These are phyloP conservation scores for Gavia stellata DNA, from an alignment of 2,113 vertebrate species.

Conservation along the genomic window DNA sequence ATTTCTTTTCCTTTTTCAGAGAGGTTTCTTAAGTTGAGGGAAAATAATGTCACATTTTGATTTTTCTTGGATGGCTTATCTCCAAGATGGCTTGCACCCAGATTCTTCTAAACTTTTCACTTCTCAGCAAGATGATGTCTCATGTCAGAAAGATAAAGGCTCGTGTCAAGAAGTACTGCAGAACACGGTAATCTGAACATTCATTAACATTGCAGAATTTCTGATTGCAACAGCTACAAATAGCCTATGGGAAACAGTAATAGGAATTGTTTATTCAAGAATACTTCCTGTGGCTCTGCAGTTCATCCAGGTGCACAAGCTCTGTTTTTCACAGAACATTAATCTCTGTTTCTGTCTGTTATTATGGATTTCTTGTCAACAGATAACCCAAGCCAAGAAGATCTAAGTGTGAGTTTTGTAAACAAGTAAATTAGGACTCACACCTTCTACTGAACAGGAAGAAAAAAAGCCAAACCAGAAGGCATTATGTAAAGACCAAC, in stretches of 20 bases:
- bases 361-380: constrained; percentile 1
- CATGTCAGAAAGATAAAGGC: background rate
- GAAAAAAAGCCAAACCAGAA: background rate
- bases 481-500: background rate
- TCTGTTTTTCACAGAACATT: background rate
- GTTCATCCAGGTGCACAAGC: background rate
- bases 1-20: background rate
- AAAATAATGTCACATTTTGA: background rate
- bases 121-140: background rate
- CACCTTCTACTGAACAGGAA: background rate
- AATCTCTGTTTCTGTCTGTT: background rate
- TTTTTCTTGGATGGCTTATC: background rate
- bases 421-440: background rate
- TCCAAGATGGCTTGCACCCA: background rate
- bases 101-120: background rate
- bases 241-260: background rate
- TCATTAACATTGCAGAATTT: background rate
- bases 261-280: constrained; percentile 15
- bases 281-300: constrained; percentile 11
- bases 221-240: background rate
- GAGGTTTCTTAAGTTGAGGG: background rate
- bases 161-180: background rate
- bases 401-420: background rate
- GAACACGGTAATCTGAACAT: background rate
- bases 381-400: background rate